These are phyloP conservation scores for Ennomos erosarius DNA, from an alignment of 2,888 invertebrate genomes.

Conservation along the genomic window DNA sequence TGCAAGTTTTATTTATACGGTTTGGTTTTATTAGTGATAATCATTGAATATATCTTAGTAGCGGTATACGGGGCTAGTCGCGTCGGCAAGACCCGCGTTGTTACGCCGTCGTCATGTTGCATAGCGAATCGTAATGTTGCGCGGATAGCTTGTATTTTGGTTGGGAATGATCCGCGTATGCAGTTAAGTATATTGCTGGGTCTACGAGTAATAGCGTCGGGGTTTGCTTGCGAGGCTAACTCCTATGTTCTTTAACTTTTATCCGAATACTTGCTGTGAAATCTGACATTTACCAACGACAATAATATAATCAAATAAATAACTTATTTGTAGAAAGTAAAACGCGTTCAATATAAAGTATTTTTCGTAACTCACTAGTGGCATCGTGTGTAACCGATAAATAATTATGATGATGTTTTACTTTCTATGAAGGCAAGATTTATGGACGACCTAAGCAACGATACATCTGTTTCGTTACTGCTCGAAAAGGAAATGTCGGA, in stretches of 20 bases:
- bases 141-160: neutral
- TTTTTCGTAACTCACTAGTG: too few relatives aligned
- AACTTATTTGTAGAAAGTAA: too few relatives aligned
- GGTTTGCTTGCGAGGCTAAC: neutral
- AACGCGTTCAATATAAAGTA: too few relatives aligned
- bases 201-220: neutral
- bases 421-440: too few relatives aligned
- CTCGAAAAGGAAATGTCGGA: neutral
- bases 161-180: neutral
- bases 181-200: neutral
- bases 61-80: neutral
- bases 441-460: too few relatives aligned
- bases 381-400: too few relatives aligned
- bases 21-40: constrained; percentile 5
- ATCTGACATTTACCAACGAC: neutral
- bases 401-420: too few relatives aligned
- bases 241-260: neutral
- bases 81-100: neutral
- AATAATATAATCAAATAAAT: too few relatives aligned
- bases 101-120: neutral
- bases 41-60: constrained; percentile 1
- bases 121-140: constrained; percentile 6
- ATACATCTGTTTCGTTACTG: too few relatives aligned
- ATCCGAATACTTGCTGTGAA: neutral
- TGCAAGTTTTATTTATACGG: constrained; percentile 13